These are phyloP conservation scores for Drosophila littoralis DNA, from an alignment of 1,140 invertebrate genomes.

Conservation along the genomic window DNA sequence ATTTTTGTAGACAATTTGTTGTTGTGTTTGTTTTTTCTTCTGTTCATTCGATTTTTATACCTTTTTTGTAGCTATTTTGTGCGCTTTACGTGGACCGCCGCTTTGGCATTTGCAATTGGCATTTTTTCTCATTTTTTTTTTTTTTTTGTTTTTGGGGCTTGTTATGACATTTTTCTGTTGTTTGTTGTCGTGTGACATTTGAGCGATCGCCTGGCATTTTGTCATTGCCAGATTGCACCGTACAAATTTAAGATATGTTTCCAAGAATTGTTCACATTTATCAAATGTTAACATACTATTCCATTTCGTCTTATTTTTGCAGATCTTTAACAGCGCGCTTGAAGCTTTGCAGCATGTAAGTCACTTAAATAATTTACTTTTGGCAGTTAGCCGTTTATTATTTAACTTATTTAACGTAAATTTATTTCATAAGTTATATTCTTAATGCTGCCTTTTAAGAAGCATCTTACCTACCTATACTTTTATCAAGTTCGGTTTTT, in stretches of 20 bases:
- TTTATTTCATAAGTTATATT: too few species aligned
- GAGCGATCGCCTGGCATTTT: constrained; percentile 71
- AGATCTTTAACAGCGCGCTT: background rate
- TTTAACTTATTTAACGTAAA: too few species aligned
- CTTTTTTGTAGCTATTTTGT: constrained; percentile 41
- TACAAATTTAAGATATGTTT: background rate
- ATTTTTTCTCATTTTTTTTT: constrained; percentile 32
- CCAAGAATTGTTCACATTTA: constrained; percentile 13
- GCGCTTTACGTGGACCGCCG: constrained; percentile 17
- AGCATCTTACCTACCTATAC: too few species aligned
- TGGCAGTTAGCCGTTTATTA: too few species aligned
- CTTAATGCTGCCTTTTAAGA: too few species aligned
- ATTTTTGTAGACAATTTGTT: constrained; percentile 26
- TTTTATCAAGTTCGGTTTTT: too few species aligned
- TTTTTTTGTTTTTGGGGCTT: constrained; percentile 34
- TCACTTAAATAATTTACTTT: background rate
- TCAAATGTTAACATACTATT: background rate
- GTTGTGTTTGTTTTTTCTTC: constrained; percentile 13
- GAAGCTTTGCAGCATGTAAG: constrained; percentile 12
- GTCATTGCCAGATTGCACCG: constrained; percentile 25
- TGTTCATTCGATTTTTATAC: background rate
- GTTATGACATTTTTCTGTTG: constrained; percentile 61
- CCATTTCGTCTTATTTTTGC: constrained; percentile 8
- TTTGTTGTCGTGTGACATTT: constrained; percentile 63
- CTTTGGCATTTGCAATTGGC: constrained; percentile 67